Base-by-base conservation (phyloP, 64 coral and sea anemone genomes). In the Pocillopora damicornis region DNA sequence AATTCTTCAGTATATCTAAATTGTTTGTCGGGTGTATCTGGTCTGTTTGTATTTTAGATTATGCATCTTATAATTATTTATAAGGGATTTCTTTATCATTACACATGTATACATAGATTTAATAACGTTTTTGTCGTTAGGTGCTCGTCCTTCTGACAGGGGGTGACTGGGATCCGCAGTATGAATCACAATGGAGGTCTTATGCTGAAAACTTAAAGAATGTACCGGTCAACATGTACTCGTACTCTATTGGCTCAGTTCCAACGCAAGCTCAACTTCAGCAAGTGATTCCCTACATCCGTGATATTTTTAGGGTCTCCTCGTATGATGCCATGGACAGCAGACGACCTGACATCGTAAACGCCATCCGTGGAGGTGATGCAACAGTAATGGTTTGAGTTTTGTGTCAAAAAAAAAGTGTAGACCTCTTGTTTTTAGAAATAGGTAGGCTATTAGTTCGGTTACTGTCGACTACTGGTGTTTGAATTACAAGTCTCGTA, bases 111-210 rank as follows among this genome's bases (percentile, higher is more conserved):
- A 51, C 7, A n/a, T 59, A 16, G 12, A 79, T 61, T 61, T 61
- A 11, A 61, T 61, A 13, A 22, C 66, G 10, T n/a, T 51, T 64
- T 83, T 22, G 5, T 18, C 69, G 83, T 25, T 30, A 95, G 93
- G 82, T 81, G 0, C 85, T 95, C 45, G 84, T 95, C n/a, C 64
- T 95, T 14, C 16, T 95, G 22, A 88, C 93, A 56, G 85, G 89
- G n/a, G 93, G 93, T 88, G 65, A 80, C 37, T 65, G 37, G 38
- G 62, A 87, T 82, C 78, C 89, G 59, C 83, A 83, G 1, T 75
- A 83, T 59, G 37, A 76, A 60, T 79, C 89, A 67, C 79, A 77
- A 65, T 73, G 86, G 63, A 81, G 65, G 20, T 74, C 69, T 36
- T 62, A 83, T 20, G 88, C 87, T 1, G 61, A 90, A 26, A 76